phyloP scores from a whole-genome alignment of 2,888 invertebrate species.

The Acleris emargana region DNA sequence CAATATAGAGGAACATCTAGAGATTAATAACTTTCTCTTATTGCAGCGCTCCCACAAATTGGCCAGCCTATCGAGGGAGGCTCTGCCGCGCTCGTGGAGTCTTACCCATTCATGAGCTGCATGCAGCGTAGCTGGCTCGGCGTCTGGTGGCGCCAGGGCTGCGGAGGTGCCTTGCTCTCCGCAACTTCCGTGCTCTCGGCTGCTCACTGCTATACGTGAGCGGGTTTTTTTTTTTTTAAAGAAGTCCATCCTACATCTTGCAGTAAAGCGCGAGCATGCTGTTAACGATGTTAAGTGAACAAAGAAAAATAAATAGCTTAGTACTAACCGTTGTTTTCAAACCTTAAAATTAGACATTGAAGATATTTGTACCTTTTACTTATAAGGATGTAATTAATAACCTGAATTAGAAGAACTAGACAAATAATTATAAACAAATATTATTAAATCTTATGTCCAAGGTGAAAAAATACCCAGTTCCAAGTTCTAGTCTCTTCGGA shows the following conservation, averaged over 20 bases:
- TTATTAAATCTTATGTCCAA: too few relatives aligned
- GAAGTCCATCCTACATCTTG: neutral
- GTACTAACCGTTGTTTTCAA: too few relatives aligned
- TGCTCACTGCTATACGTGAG: conserved; percentile 63
- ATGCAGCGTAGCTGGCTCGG: conserved; percentile 52
- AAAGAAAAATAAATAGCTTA: too few relatives aligned
- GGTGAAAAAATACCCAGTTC: too few relatives aligned
- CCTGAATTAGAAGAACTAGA: too few relatives aligned
- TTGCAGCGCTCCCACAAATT: conserved; percentile 53
- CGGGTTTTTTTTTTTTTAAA: conserved; percentile 15
- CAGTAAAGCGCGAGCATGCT: neutral
- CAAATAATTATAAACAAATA: too few relatives aligned
- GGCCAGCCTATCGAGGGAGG: conserved; percentile 61
- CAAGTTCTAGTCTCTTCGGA: too few relatives aligned
- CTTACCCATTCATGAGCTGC: conserved; percentile 62
- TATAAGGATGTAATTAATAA: too few relatives aligned
- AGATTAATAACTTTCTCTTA: neutral
- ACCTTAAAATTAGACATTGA: too few relatives aligned
- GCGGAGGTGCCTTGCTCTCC: conserved; percentile 61
- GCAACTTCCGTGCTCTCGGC: conserved; percentile 53
- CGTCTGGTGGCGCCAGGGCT: conserved; percentile 52
- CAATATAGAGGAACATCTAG: neutral
- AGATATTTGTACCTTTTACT: too few relatives aligned
- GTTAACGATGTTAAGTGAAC: too few relatives aligned
- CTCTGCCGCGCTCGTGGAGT: conserved; percentile 47